A percentile compares a stretch with the other conserved stretches of the same genome.
Conservation (phyloP, 2,797 vertebrate species). For the Clangula hyemalis region DNA sequence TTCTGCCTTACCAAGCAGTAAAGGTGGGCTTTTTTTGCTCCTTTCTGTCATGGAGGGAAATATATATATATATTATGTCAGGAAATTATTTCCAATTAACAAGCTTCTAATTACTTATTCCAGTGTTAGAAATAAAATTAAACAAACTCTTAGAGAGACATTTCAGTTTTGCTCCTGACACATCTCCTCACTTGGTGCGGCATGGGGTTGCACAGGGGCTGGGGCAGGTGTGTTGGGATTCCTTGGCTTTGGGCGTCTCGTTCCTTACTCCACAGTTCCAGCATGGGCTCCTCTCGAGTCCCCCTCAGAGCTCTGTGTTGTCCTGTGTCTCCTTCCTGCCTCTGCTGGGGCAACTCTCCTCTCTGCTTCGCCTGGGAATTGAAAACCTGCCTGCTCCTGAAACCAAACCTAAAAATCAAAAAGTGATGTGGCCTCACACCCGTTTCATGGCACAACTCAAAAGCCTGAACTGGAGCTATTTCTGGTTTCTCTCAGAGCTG, state of each 20-base stretch:
- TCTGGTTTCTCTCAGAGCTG: background rate
- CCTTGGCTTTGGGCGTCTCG: background rate
- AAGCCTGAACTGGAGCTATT: background rate
- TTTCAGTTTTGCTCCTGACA: background rate
- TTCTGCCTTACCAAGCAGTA: background rate
- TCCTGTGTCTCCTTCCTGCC: background rate
- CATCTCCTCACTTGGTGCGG: background rate
- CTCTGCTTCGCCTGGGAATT: background rate
- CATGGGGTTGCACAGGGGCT: background rate
- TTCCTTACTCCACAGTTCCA: background rate
- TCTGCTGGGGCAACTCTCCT: background rate
- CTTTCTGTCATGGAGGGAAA: background rate
- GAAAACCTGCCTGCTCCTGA: background rate
- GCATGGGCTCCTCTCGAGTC: rapidly evolving
- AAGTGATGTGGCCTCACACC: background rate
- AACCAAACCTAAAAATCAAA: background rate
- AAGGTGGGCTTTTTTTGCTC: background rate
- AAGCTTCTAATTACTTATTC: background rate
- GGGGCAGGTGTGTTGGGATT: background rate
- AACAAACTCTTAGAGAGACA: background rate
- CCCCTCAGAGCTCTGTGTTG: background rate
- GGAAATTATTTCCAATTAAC: background rate
- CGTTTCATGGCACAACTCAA: background rate
- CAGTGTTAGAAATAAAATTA: background rate
- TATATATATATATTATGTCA: background rate